Evolutionary conservation across 1,140 invertebrate genomes (phyloP), one percentile per base, ranked within the genome.

Genomic region (Magallana gigas): DNA sequence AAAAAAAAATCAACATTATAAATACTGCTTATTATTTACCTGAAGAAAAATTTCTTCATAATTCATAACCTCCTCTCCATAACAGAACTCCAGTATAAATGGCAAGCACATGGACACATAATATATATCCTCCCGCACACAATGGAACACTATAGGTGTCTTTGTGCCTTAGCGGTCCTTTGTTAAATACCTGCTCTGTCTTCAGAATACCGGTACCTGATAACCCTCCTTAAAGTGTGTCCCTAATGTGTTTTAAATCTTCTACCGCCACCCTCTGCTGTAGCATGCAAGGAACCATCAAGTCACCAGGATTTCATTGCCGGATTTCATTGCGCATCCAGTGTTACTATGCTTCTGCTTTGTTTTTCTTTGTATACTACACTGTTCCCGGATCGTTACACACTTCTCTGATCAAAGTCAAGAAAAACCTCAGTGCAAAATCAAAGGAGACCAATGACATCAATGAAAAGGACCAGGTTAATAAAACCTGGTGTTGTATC

Each of bases 371-470:
- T 48, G 3, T 48, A 48, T 48, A 48, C 36, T 48, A 48, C 59
- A 62, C 1, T 62, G 60, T 62, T 29, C 68, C 68, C 29, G 68
- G 9, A 23, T 71, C 36, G 36, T 71, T 29, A 23, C 68, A 71
- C 68, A 29, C 68, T 29, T 71, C 36, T 71, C 18, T 71, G 68
- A 71, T 71, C 68, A 71, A 71, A 71, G 68, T 12, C 18, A 18
- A 29, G 23, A 29, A 48, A 48, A 71, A 71, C 68, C 68, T 11
- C 23, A 71, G 18, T 71, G 68, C 68, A 71, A 29, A 48, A 71
- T 71, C 11, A 71, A 71, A 71, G 29, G 64, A 71, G 64, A 71
- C 68, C n/a, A 23, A 23, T 71, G 68, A 71, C 68, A 71, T 18
- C 36, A 71, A 71, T 71, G 23, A 23, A 71, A 23, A 23, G 68